Base-by-base conservation (phyloP, 2,113 vertebrate species). In the Aix galericulata region DNA sequence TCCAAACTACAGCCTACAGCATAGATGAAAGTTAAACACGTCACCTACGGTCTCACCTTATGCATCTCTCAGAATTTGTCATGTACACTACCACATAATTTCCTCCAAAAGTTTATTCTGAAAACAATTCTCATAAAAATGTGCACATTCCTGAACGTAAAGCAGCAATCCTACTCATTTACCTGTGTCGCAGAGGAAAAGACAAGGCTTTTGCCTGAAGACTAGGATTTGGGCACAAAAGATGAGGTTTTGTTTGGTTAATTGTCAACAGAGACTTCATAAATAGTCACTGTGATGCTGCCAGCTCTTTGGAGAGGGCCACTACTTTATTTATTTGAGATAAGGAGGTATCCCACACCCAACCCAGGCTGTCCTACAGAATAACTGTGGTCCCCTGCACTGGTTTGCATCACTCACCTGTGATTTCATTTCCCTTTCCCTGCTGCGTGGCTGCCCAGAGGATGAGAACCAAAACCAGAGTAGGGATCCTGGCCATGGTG, bases 371-470 rank as follows among this genome's bases (percentile, higher is more conserved):
- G 63, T 22, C 18, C 50, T 53, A 42, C 50, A 42, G 17, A 63
- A 67, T 13, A 58, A 9, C 10, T 2, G 0, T 25, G 53, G 53
- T 63, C 36, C 21, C 81, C 74, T 46, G 36, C n/a, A 7, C 21
- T 38, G 38, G 17, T 78, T 44, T 86, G 68, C 56, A 52, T 75
- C 79, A 95, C 96, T 95, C 60, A 97, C 97, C 96, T 94, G 96
- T 95, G 48, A 95, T 93, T 74, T 79, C 94, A 75, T 86, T 92
- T 78, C 91, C 95, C 34, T 16, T 67, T 87, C 89, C 93, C 40
- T 79, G 73, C 7, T 0, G 44, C 16, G 27, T 22, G 40, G 80
- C 66, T 86, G 89, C 71, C 84, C 91, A 94, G 77, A 97, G 27
- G 38, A 94, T 36, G 46, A 96, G 75, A 76, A 94, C 36, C 83